These are phyloP conservation scores for Meghimatium bilineatum DNA, from an alignment of 2,888 invertebrate genomes.

Conservation along the genomic window DNA sequence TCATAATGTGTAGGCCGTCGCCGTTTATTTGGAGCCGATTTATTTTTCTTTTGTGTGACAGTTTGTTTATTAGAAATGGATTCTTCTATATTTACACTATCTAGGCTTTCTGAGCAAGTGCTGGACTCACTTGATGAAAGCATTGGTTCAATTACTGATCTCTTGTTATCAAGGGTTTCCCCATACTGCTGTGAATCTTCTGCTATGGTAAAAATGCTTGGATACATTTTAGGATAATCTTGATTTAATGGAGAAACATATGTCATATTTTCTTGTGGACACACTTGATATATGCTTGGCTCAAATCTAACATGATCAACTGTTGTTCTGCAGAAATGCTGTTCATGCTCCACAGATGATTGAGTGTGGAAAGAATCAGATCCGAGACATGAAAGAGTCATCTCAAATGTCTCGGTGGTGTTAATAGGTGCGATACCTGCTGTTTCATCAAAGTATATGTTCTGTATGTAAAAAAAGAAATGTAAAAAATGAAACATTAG, in stretches of 20 bases:
- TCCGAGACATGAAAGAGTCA: background rate
- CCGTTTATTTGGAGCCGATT: conserved; percentile 71
- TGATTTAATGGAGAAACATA: conserved; percentile 20
- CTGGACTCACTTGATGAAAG: background rate
- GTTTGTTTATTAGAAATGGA: conserved; percentile 57
- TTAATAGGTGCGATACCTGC: conserved; percentile 26
- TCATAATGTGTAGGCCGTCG: conserved; percentile 68
- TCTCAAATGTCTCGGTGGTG: background rate
- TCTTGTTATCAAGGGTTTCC: background rate
- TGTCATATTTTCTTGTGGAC: background rate
- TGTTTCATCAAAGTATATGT: conserved; percentile 40
- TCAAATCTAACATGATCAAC: background rate
- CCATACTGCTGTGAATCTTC: background rate
- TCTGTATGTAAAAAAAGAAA: conserved; percentile 34
- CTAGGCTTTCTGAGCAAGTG: background rate
- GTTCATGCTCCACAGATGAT: background rate
- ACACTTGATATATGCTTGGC: conserved; percentile 30
- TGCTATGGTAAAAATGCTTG: background rate
- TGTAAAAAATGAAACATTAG: background rate
- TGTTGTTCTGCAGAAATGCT: conserved; percentile 5
- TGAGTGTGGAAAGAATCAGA: background rate
- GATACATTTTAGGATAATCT: conserved; percentile 31
- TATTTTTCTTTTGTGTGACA: conserved; percentile 71
- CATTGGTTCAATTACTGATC: background rate
- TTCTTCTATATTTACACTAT: background rate